Conservation (phyloP, 2,888 invertebrate species). For the Ellobium chinense region DNA sequence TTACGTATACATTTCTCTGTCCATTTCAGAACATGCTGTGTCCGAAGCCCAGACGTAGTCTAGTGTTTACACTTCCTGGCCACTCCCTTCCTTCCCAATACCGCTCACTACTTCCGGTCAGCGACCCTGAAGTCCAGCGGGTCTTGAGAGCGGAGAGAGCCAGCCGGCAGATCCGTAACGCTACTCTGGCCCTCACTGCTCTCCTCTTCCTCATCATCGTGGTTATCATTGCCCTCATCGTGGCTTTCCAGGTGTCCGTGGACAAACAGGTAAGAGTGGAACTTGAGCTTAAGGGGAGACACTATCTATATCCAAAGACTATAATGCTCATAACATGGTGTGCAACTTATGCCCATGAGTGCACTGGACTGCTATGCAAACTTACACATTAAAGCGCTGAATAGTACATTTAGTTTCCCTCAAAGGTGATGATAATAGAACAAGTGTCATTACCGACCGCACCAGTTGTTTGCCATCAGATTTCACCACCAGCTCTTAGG, state of each 20-base stretch:
- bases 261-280: not conserved
- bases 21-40: not conserved
- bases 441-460: no score
- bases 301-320: no score
- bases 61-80: constrained; percentile 17
- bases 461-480: no score
- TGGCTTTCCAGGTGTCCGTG: not conserved
- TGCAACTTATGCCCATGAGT: no score
- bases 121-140: not conserved
- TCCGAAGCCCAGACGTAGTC: not conserved
- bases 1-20: not conserved
- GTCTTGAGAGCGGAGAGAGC: constrained; percentile 1
- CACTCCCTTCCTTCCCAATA: constrained; percentile 20
- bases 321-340: no score
- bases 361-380: no score
- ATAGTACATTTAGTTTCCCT: no score
- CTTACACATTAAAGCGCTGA: no score
- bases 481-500: no score
- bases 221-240: constrained; percentile 6
- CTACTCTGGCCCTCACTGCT: not conserved
- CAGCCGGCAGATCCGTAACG: constrained; percentile 2
- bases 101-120: constrained; percentile 14
- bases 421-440: no score
- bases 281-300: no score
- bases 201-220: constrained; percentile 18